Evolutionary conservation across 2,113 vertebrate genomes (phyloP), one percentile per base, ranked within the genome.

Genomic region (Solenodon paradoxus): DNA sequence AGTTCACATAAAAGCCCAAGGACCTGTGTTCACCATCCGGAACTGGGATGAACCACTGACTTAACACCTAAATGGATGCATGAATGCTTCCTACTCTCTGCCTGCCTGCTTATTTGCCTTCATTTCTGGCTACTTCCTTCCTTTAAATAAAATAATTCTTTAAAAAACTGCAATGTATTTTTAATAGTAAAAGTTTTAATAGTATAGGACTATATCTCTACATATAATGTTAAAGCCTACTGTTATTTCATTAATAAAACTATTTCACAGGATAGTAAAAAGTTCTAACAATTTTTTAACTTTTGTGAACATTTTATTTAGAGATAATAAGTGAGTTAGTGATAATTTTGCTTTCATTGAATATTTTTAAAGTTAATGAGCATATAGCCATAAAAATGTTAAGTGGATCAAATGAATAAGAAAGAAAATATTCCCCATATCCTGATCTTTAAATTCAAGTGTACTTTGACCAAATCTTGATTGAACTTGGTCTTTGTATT

Each of bases 381-480:
- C 28, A 88, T 19, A 90, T 42, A 38, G 5, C 84, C 28, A 74
- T 45, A 83, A 85, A 95, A 93, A 4, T 10, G 72, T 86, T 86
- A 94, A 88, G 35, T 72, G 55, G 38, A 7, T n/a, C 38, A 96
- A 69, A 89, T 51, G 1, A 92, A 61, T 59, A 45, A 13, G 79
- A 95, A 92, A 75, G 59, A 91, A 59, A 19, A 28, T 79, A 10
- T 16, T 15, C 5, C 51, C 45, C 51, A 74, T 88, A 71, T 59
- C 51, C 53, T 88, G 45, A 26, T 87, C 84, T 96, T 94, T 90
- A 95, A 92, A 95, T 95, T 77, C 57, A 77, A 89, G 30, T 92
- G 72, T 22, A 81, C 16, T 17, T 72, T 74, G 59, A 66, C 24
- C 20, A 63, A 74, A 72, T 77, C 35, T 16, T 95, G 74, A 63